Conservation (phyloP, 2,888 invertebrate species). For the Antitype chi region DNA sequence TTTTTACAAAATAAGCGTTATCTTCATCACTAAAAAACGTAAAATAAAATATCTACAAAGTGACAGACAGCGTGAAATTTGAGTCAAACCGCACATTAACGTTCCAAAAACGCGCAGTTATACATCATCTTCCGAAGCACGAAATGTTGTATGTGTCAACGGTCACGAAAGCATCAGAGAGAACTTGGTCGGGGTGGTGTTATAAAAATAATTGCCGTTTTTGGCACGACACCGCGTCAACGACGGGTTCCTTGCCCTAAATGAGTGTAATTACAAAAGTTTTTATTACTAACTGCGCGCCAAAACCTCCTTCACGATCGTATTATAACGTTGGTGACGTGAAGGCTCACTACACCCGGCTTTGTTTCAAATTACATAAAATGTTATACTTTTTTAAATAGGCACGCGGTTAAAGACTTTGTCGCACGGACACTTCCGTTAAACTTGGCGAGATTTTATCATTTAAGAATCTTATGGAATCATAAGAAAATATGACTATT, state of each 20-base stretch:
- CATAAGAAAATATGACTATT: neutral
- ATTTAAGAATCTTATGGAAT: constrained; percentile 5
- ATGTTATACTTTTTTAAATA: constrained; percentile 66
- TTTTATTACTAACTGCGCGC: constrained; percentile 88
- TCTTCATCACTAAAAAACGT: constrained; percentile 15
- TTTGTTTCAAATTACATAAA: constrained; percentile 74
- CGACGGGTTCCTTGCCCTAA: constrained; percentile 85
- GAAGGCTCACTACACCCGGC: constrained; percentile 68
- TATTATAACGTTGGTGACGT: constrained; percentile 73
- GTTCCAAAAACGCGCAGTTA: constrained; percentile 37
- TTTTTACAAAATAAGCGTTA: neutral
- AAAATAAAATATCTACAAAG: constrained; percentile 15
- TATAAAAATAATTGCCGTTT: constrained; percentile 87
- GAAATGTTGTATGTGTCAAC: constrained; percentile 62
- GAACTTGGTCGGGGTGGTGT: constrained; percentile 75
- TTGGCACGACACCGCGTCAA: constrained; percentile 89
- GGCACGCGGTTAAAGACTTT: constrained; percentile 42
- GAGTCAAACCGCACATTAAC: constrained; percentile 47
- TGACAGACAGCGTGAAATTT: constrained; percentile 28
- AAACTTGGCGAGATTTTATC: constrained; percentile 22
- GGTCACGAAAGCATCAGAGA: constrained; percentile 67
- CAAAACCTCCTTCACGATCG: constrained; percentile 84
- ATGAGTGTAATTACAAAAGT: constrained; percentile 90
- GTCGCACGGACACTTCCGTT: constrained; percentile 12
- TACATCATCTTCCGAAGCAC: constrained; percentile 43